Conservation (phyloP, 1,140 invertebrate species). For the Goniozus legneri region DNA sequence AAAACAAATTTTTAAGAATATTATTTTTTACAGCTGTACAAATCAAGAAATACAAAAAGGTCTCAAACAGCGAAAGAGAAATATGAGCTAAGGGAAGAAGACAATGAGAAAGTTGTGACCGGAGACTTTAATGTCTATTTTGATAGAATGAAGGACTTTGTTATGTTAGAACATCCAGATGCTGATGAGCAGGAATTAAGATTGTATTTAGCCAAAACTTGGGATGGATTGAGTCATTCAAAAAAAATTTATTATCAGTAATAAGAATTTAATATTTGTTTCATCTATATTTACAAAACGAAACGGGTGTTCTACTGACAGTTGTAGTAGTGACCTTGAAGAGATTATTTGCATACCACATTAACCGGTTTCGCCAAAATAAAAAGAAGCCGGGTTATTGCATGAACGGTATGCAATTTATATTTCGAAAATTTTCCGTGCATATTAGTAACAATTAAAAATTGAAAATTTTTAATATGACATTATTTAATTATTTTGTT, state of each 20-base stretch:
- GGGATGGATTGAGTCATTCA: not conserved
- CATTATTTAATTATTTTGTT: too few species aligned
- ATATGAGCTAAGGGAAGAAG: not conserved
- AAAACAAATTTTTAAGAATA: not conserved
- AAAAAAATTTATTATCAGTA: not conserved
- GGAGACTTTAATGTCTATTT: not conserved
- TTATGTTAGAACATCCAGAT: not conserved
- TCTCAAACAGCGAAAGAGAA: not conserved
- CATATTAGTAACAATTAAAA: too few species aligned
- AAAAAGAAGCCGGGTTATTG: not conserved
- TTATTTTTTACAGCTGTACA: not conserved
- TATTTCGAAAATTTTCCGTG: not conserved
- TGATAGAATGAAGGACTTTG: not conserved
- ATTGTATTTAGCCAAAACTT: not conserved
- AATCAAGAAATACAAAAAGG: not conserved
- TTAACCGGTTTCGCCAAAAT: not conserved
- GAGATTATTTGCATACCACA: not conserved
- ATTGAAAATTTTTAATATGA: too few species aligned
- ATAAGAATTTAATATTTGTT: not conserved
- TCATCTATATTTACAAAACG: not conserved
- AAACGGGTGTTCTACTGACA: not conserved
- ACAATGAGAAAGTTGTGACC: not conserved
- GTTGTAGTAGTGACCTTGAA: not conserved
- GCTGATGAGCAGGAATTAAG: not conserved
- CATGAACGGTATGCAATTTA: not conserved